Evolutionary conservation across 1,140 invertebrate genomes (phyloP).

Genomic region (Procambarus virginalis): DNA sequence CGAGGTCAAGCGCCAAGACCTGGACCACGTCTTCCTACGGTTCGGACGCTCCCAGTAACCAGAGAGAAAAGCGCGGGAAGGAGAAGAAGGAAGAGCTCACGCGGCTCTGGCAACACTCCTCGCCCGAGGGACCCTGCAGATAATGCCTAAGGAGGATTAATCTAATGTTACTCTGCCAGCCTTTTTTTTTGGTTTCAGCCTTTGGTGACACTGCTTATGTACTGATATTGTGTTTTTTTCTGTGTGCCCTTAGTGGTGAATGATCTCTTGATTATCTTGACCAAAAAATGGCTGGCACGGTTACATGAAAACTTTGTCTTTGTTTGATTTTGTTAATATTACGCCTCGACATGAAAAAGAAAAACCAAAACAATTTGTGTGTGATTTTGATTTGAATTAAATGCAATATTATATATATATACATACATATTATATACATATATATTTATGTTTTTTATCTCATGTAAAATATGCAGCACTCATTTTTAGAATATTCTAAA

Average conservation of each 20-base stretch:
- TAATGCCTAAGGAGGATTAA: background rate
- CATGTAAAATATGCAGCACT: background rate
- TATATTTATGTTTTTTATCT: background rate
- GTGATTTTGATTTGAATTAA: background rate
- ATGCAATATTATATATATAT: background rate
- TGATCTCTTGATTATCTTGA: background rate
- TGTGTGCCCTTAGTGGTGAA: background rate
- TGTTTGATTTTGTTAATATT: background rate
- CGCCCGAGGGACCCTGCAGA: background rate
- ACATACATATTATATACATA: background rate
- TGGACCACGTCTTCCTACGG: conserved; percentile 59
- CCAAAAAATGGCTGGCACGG: background rate
- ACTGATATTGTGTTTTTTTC: background rate
- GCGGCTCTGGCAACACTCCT: background rate
- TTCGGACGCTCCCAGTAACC: conserved; percentile 52
- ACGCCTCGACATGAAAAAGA: background rate
- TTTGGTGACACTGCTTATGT: background rate
- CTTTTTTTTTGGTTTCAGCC: background rate
- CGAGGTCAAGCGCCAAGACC: conserved; percentile 56
- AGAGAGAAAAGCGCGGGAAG: background rate
- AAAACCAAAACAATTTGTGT: background rate
- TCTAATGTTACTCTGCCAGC: conserved; percentile 10
- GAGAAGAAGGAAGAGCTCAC: background rate
- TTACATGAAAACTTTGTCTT: background rate
- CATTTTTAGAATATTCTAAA: background rate